Conservation (phyloP, 2,113 vertebrate genomes). For the Guaruba guarouba region DNA sequence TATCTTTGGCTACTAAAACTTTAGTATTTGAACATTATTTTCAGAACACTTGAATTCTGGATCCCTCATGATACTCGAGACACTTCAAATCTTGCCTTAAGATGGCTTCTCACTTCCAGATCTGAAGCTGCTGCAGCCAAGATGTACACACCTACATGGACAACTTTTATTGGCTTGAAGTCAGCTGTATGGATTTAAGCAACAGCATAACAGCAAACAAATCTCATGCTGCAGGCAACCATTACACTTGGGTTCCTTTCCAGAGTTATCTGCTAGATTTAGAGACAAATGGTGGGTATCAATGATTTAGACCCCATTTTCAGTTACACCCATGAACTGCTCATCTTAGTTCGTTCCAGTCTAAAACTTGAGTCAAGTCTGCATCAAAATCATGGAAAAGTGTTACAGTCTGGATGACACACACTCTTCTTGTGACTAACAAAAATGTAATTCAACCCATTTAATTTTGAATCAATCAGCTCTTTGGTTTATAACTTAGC, state of each 20-base stretch:
- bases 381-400: background rate
- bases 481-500: background rate
- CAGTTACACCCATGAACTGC: background rate
- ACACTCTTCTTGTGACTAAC: background rate
- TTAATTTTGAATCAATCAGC: background rate
- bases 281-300: accelerated
- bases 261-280: background rate
- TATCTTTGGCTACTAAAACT: background rate
- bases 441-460: background rate
- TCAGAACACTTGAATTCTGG: background rate
- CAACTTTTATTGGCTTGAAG: background rate
- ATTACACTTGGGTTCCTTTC: background rate
- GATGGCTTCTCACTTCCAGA: background rate
- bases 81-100: background rate
- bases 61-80: accelerated
- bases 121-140: background rate
- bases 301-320: background rate
- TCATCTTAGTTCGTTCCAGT: accelerated
- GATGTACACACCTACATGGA: background rate
- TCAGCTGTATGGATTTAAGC: background rate
- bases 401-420: accelerated
- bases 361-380: background rate
- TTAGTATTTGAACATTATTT: background rate
- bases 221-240: background rate
- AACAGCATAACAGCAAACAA: background rate